phyloP scores from a whole-genome alignment of 2,888 invertebrate genomes.

The Rhingia rostrata region DNA sequence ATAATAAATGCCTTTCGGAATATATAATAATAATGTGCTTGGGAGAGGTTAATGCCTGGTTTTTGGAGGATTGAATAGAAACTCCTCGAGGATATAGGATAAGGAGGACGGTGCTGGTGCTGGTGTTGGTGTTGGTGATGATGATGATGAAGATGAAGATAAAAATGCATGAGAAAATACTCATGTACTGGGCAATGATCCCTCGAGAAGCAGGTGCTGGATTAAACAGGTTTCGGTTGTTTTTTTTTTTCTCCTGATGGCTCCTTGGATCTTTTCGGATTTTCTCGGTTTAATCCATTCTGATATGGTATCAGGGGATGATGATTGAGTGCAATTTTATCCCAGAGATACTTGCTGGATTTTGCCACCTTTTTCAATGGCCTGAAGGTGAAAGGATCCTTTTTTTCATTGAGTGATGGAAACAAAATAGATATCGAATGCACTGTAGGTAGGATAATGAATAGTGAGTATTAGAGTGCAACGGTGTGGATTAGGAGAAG shows the following conservation, averaged over 20 bases:
- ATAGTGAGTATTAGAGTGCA: background rate
- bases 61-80: slow-evolving; percentile 63
- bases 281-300: slow-evolving; percentile 65
- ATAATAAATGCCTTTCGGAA: slow-evolving; percentile 62
- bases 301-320: slow-evolving; percentile 67
- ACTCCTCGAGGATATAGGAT: slow-evolving; percentile 52
- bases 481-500: slow-evolving; percentile 11
- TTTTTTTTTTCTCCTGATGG: slow-evolving; percentile 3
- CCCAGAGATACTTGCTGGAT: slow-evolving; percentile 55
- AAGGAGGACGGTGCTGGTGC: slow-evolving; percentile 18
- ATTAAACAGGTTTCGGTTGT: slow-evolving; percentile 60
- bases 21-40: slow-evolving; percentile 66
- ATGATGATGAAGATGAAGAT: slow-evolving; percentile 60
- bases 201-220: slow-evolving; percentile 68
- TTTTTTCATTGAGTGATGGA: background rate
- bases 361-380: slow-evolving; percentile 54
- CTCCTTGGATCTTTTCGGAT: slow-evolving; percentile 12
- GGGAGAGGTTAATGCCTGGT: slow-evolving; percentile 67
- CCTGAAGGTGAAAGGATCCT: background rate
- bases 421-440: background rate
- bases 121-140: slow-evolving; percentile 29
- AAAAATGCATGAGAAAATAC: slow-evolving; percentile 63
- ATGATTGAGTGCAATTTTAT: slow-evolving; percentile 66
- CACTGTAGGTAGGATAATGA: background rate
- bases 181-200: slow-evolving; percentile 68